A percentile compares a stretch with the other conserved stretches of the same genome.
Conservation (phyloP, 23 tunicate species). For the Trididemnum nubilum region DNA sequence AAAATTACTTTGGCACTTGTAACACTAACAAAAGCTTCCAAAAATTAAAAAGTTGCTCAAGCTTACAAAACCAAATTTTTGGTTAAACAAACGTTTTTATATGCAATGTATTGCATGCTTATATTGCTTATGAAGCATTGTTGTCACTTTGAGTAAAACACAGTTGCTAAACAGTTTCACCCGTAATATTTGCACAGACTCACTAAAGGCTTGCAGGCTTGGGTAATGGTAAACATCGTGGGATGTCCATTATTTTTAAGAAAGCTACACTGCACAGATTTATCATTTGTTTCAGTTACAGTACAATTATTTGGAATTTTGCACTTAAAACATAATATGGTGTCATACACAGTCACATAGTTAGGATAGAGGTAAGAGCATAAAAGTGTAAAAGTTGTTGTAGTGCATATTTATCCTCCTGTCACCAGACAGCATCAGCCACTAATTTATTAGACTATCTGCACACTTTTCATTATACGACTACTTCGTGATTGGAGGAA, state of each 20-base stretch:
- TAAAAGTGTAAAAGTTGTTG: no score
- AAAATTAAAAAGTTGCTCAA: conserved; percentile 9
- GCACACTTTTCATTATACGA: no score
- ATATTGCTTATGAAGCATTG: background rate
- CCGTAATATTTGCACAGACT: background rate
- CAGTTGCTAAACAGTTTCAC: background rate
- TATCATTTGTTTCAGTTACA: conserved; percentile 12
- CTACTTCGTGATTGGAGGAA: no score
- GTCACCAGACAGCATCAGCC: no score
- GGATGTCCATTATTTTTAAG: conserved; percentile 10
- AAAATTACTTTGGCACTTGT: conserved; percentile 29
- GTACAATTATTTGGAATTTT: conserved; percentile 3
- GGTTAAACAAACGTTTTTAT: conserved; percentile 22
- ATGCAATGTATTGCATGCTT: background rate
- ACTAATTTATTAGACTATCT: no score
- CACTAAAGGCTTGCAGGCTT: background rate
- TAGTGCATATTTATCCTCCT: no score
- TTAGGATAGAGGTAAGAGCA: no score
- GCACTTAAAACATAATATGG: background rate
- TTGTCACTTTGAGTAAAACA: background rate
- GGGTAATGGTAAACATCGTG: conserved; percentile 11
- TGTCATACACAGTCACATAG: no score
- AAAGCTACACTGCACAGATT: conserved; percentile 15
- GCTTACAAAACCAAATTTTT: conserved; percentile 6
- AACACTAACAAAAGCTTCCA: conserved; percentile 14